phyloP scores from a whole-genome alignment of 1,140 invertebrate genomes.

The Rhopalosiphum padi region DNA sequence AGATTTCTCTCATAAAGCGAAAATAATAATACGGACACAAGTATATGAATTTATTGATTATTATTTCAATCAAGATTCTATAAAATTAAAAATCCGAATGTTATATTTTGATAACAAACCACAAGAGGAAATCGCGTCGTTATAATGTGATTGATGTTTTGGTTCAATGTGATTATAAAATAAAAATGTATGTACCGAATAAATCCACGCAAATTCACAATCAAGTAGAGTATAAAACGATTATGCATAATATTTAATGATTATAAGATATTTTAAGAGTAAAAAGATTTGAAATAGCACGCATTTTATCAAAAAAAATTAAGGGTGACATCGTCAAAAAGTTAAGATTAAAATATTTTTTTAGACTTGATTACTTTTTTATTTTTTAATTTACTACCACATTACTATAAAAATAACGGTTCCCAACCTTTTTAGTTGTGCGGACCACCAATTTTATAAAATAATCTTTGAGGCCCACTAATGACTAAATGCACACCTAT shows the following conservation, averaged over 20 bases:
- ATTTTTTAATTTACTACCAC: background rate
- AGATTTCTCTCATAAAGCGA: background rate
- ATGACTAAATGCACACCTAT: no score
- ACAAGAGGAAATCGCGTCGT: background rate
- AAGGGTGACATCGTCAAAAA: background rate
- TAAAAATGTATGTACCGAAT: background rate
- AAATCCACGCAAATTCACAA: background rate
- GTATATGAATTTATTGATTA: background rate
- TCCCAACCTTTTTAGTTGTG: no score
- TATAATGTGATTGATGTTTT: constrained; percentile 33
- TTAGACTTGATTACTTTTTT: background rate
- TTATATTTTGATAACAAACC: background rate
- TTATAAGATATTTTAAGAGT: background rate
- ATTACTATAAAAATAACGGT: no score
- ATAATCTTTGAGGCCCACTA: no score
- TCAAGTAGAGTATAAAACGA: background rate
- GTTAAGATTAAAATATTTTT: background rate
- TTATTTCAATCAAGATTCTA: background rate
- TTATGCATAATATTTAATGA: background rate
- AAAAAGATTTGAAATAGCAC: background rate
- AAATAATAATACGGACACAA: background rate
- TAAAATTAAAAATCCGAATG: constrained; percentile 7
- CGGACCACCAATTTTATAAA: no score
- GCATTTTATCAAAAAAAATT: background rate
- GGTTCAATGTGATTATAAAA: background rate